Conservation (phyloP, 1,140 invertebrate genomes). For the Drosophila leontia region DNA sequence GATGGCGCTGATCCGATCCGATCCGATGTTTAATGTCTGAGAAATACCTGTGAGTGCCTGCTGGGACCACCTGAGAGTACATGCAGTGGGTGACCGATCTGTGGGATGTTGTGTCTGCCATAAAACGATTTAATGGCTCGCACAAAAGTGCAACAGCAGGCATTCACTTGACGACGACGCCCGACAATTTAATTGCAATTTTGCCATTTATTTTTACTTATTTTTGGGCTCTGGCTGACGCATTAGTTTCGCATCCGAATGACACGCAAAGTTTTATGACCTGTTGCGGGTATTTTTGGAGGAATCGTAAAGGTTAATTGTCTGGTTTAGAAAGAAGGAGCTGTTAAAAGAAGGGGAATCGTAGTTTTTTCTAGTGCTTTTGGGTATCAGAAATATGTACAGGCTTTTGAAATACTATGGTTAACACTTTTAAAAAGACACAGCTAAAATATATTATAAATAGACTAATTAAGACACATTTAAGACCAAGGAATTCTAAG, state of each 20-base stretch:
- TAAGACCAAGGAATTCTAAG: too few species aligned
- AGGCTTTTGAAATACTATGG: too few species aligned
- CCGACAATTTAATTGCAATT: conserved; percentile 35
- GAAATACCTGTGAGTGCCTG: conserved; percentile 4
- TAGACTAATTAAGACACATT: too few species aligned
- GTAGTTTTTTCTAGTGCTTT: too few species aligned
- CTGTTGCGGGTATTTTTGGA: conserved; percentile 22
- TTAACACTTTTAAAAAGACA: too few species aligned
- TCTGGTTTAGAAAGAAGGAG: not conserved
- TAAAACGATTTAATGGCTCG: conserved; percentile 45
- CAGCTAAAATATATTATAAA: too few species aligned
- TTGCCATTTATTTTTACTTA: conserved; percentile 17
- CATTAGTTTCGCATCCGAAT: conserved; percentile 29
- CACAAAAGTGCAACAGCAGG: conserved; percentile 23
- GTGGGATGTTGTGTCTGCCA: not conserved
- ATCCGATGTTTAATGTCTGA: conserved; percentile 1
- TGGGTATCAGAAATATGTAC: too few species aligned
- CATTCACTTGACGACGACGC: not conserved
- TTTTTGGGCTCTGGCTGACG: conserved; percentile 13
- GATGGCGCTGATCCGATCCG: not conserved
- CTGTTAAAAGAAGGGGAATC: not conserved
- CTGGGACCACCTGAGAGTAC: conserved; percentile 8
- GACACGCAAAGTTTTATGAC: conserved; percentile 22
- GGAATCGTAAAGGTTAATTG: not conserved
- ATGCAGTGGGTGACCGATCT: conserved; percentile 5